Base-by-base conservation (phyloP, 2,888 invertebrate species). In the Xylota sylvarum region DNA sequence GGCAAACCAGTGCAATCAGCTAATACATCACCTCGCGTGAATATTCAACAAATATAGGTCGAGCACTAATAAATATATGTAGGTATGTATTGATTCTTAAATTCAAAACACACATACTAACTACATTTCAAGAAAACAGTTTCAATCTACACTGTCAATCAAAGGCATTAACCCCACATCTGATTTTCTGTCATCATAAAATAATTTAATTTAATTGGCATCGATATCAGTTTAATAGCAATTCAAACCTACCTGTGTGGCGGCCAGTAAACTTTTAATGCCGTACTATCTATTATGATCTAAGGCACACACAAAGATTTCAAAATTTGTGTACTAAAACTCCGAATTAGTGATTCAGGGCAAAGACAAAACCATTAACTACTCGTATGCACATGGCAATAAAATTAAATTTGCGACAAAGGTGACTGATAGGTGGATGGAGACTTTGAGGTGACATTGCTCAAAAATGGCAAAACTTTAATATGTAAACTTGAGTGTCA, bases 331-430 rank as follows among this genome's bases (percentile, higher is more conserved):
- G 4, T 14, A 7, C 17, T 7, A 12, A 52, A 52, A 27, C 55
- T 12, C 55, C n/a, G 12, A 27, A 32, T 30, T 9, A 6, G 5
- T 55, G 55, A 30, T 30, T 32, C 55, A 55, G 32, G 14, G 30
- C 32, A 4, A 30, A n/a, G 55, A 14, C 14, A 14, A 32, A 14
- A 7, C 6, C 32, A 30, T 30, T 14, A 30, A 14, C n/a, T n/a
- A n/a, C n/a, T 12, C 32, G 35, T 30, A 27, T 32, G 27, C 30
- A 32, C 30, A 30, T 30, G 30, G 55, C 6, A 1, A 6, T 55
- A 30, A 55, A 55, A 14, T 5, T 14, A 55, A 55, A 55, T 30
- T 14, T 32, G 52, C 55, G 32, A 55, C 14, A 55, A 55, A 55
- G n/a, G 19, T 48, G 55, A 2, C 3, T n/a, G 55, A 10, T 30